A percentile compares a stretch with the other conserved stretches of the same genome.
Conservation (phyloP, 2,888 invertebrate species). For the Acronicta leporina region DNA sequence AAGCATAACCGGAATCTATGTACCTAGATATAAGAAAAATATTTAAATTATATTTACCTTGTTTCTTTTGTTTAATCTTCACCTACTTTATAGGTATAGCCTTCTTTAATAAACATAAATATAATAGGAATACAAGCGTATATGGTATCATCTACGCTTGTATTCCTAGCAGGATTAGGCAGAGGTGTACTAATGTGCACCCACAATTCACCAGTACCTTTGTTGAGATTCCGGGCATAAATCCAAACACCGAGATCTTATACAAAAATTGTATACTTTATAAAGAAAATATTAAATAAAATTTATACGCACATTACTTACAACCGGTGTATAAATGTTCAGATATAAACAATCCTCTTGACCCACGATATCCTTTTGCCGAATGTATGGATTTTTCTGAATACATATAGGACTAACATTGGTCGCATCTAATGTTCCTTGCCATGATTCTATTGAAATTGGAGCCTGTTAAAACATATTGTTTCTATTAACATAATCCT, state of each 20-base stretch:
- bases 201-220: too few species aligned
- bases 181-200: too few species aligned
- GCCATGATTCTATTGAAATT: slow-evolving; percentile 90
- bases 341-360: slow-evolving; percentile 95
- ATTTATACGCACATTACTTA: slow-evolving; percentile 67
- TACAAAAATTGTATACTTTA: not conserved
- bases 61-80: slow-evolving; percentile 10
- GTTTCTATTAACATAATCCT: too few species aligned
- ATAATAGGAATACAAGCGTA: too few species aligned
- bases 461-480: slow-evolving; percentile 87
- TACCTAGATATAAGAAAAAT: not conserved
- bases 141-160: too few species aligned
- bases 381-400: slow-evolving; percentile 92
- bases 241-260: not conserved
- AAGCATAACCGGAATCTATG: slow-evolving; percentile 6
- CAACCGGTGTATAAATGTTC: slow-evolving; percentile 90
- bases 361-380: slow-evolving; percentile 91
- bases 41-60: not conserved
- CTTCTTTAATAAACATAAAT: not conserved
- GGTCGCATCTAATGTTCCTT: slow-evolving; percentile 90
- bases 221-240: too few species aligned
- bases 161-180: too few species aligned
- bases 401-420: slow-evolving; percentile 92
- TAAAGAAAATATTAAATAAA: not conserved
- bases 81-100: not conserved